Base-by-base conservation (phyloP, 2,797 vertebrate species). In the Malurus leucopterus region DNA sequence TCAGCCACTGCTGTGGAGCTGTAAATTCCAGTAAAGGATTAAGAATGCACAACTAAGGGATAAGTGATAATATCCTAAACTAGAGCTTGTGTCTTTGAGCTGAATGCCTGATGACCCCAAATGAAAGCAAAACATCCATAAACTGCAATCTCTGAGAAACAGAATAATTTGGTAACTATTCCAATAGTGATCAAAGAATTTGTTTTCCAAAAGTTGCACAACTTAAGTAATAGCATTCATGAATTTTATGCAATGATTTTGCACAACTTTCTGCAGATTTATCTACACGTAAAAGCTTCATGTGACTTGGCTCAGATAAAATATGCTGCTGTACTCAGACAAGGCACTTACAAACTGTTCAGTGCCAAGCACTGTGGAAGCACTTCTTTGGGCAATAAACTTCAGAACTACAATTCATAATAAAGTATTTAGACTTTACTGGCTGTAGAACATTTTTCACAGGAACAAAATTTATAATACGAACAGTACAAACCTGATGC, bases 401-500 rank as follows among this genome's bases (percentile, higher is more conserved):
- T 68, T 80, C 65, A 91, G 63, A 75, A 65, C 61, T 80, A 62
- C 67, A 76, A 68, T 76, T 89, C 38, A 40, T 78, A 73, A 77
- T 65, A 62, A 84, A 64, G 73, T 47, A 84, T 27, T 83, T 49
- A 86, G 73, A 81, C 24, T 83, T 86, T 47, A 80, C 79, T 71
- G 38, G 19, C 29, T 68, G 59, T 21, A 27, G 50, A 69, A 51
- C 81, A 73, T 41, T 62, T 92, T 85, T 78, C 70, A 90, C 51
- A 75, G 57, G 41, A 78, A 90, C n/a, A 82, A 10, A 44, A 62
- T 84, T 67, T 86, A 82, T 59, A 50, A 80, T 71, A 88, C n/a
- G 30, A 88, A 84, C 65, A 71, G 72, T 87, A 97, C 97, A 87
- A 93, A 99, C 98, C 98, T 98, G 98, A 98, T 71, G 98, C 96